These are phyloP conservation scores for Boloria euphrosyne DNA, from an alignment of 2,888 invertebrate genomes.

Conservation along the genomic window DNA sequence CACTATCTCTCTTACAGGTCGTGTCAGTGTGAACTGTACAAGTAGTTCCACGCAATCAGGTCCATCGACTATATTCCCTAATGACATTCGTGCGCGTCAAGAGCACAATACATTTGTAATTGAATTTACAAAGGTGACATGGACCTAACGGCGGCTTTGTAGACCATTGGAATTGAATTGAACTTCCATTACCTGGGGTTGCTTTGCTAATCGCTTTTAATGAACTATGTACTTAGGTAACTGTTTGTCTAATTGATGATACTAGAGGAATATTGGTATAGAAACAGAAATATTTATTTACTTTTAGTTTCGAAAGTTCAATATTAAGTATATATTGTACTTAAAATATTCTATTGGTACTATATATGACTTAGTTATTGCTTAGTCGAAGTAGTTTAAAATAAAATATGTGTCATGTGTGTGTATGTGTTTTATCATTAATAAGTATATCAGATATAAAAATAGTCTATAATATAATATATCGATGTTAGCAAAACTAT, in stretches of 20 bases:
- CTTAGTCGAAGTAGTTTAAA: too few relatives aligned
- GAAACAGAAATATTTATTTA: too few relatives aligned
- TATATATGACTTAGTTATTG: too few relatives aligned
- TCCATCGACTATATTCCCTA: slow-evolving; percentile 11
- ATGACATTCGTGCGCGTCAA: slow-evolving; percentile 18
- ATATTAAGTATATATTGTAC: too few relatives aligned
- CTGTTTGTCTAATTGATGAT: background rate
- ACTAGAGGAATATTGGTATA: too few relatives aligned
- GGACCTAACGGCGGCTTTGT: slow-evolving; percentile 14
- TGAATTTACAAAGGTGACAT: slow-evolving; percentile 24
- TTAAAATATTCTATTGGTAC: too few relatives aligned
- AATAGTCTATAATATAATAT: too few relatives aligned
- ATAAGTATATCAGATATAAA: too few relatives aligned
- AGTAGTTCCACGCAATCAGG: slow-evolving; percentile 4
- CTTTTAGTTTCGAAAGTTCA: too few relatives aligned
- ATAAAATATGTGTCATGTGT: too few relatives aligned
- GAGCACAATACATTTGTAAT: slow-evolving; percentile 21
- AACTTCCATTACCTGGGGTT: slow-evolving; percentile 12
- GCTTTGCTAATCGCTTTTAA: slow-evolving; percentile 8
- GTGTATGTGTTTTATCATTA: too few relatives aligned
- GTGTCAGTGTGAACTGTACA: background rate
- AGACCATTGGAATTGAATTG: slow-evolving; percentile 6
- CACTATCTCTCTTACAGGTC: slow-evolving; percentile 8
- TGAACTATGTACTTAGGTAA: background rate
- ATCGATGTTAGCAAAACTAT: too few relatives aligned